phyloP scores from a whole-genome alignment of 2,888 invertebrate species.

The Sarcophaga rosellei region DNA sequence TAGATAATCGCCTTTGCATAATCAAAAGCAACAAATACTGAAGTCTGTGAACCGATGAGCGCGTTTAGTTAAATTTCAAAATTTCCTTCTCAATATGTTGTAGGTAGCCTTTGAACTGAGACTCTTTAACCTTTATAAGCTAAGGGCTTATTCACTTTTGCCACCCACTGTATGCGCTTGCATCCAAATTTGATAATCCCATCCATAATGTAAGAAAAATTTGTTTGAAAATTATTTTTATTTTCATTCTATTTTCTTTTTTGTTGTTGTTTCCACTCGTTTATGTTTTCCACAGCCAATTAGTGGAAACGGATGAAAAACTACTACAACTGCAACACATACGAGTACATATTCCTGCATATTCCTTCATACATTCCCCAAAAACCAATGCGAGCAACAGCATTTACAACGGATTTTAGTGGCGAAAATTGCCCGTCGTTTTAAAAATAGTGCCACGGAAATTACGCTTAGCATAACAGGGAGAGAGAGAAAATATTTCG shows the following conservation, averaged over 20 bases:
- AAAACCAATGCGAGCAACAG: no score
- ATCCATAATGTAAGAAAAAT: not conserved
- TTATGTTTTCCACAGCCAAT: constrained; percentile 49
- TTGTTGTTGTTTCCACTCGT: not conserved
- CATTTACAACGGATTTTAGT: no score
- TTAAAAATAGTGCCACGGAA: no score
- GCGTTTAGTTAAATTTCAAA: no score
- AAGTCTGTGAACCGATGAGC: no score
- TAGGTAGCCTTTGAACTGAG: no score
- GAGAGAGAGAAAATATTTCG: no score
- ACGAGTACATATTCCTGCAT: not conserved
- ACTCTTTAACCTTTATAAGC: no score
- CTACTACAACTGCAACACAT: constrained; percentile 22
- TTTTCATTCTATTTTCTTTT: not conserved
- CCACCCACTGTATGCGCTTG: constrained; percentile 7
- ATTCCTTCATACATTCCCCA: not conserved
- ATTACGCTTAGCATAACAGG: no score
- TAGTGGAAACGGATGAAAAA: constrained; percentile 40
- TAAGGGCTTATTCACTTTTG: not conserved
- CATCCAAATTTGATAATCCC: not conserved
- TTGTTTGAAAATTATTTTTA: constrained; percentile 21
- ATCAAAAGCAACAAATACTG: not conserved
- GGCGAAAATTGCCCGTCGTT: no score
- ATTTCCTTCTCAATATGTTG: no score
- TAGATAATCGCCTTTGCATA: no score